Percentiles rank a stretch among this genome's conserved stretches.
Evolutionary conservation across 35 echinoderm and acorn worm genomes (phyloP).

Genomic region (Amphiura filiformis): DNA sequence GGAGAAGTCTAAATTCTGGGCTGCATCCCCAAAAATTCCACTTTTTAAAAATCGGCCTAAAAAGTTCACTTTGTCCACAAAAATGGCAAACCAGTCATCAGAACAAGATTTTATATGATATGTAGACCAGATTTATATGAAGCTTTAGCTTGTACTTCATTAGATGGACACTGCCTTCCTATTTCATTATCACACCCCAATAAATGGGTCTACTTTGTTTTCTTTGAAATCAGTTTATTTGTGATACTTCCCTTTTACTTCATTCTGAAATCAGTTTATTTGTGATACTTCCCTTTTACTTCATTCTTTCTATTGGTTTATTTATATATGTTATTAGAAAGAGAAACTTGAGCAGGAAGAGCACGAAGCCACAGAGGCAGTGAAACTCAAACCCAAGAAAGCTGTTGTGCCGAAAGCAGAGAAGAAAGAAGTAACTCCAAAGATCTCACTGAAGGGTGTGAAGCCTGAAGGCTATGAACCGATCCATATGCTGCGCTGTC

Average conservation of each 20-base stretch:
- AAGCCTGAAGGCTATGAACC: conserved; percentile 54
- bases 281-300: not conserved
- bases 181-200: not conserved
- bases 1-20: too few relatives aligned
- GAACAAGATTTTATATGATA: too few relatives aligned
- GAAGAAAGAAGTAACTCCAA: not conserved
- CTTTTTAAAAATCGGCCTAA: too few relatives aligned
- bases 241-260: not conserved
- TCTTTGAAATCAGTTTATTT: not conserved
- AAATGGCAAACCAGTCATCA: too few relatives aligned
- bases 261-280: not conserved
- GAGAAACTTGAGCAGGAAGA: not conserved
- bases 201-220: not conserved
- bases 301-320: not conserved
- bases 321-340: not conserved
- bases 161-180: too few relatives aligned
- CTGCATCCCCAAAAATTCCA: too few relatives aligned
- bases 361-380: not conserved
- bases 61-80: too few relatives aligned
- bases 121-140: too few relatives aligned
- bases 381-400: not conserved
- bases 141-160: too few relatives aligned
- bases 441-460: not conserved
- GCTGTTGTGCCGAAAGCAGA: not conserved
- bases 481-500: conserved; percentile 84